Percentiles rank a stretch among this genome's conserved stretches.
phyloP scores from a whole-genome alignment of 1,140 invertebrate genomes.

The Drosophila micromelanica region DNA sequence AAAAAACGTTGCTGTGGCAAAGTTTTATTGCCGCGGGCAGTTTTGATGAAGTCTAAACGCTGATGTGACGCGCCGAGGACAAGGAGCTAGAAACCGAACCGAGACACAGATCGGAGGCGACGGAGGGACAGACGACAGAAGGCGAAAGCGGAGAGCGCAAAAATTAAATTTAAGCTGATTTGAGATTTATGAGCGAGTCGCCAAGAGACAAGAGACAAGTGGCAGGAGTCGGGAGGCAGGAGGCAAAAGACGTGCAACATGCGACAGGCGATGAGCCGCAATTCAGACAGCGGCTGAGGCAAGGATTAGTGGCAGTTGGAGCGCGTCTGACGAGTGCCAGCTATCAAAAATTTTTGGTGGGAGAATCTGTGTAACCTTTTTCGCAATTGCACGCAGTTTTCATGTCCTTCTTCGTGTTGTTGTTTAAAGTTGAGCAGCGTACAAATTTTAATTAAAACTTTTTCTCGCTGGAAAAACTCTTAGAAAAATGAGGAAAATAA shows the following conservation, averaged over 20 bases:
- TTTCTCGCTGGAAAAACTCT: constrained; percentile 20
- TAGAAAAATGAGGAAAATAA: background rate
- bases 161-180: constrained; percentile 78
- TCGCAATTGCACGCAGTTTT: constrained; percentile 41
- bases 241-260: constrained; percentile 8
- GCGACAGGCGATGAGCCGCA: constrained; percentile 25
- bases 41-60: constrained; percentile 30
- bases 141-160: constrained; percentile 47
- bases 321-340: constrained; percentile 18
- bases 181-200: constrained; percentile 49
- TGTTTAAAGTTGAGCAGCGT: constrained; percentile 36
- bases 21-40: constrained; percentile 49
- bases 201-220: no score
- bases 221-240: no score
- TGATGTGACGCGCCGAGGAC: constrained; percentile 3
- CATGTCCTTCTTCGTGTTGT: constrained; percentile 3
- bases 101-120: background rate
- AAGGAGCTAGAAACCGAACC: background rate
- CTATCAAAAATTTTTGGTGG: background rate
- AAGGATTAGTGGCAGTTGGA: constrained; percentile 28
- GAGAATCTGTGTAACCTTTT: constrained; percentile 12
- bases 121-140: constrained; percentile 4
- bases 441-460: constrained; percentile 76
- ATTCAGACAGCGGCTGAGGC: constrained; percentile 2
- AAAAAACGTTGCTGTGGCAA: constrained; percentile 32